Conservation (phyloP, 2,797 vertebrate species). For the Periparus ater region DNA sequence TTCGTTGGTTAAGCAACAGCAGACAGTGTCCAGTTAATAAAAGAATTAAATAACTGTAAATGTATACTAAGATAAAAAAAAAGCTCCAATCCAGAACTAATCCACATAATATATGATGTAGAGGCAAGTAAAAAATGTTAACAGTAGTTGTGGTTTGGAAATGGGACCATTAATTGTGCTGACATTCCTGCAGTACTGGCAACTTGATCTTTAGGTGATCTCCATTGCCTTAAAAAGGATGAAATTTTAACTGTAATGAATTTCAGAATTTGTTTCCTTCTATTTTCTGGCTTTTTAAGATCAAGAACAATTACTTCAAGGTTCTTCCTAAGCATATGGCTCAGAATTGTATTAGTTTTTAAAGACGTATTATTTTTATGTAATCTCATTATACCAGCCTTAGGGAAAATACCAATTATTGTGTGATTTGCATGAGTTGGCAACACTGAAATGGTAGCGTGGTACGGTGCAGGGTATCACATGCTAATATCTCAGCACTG, state of each 20-base stretch:
- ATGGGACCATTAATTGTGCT: not conserved
- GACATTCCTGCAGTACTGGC: not conserved
- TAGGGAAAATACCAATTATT: conserved; percentile 65
- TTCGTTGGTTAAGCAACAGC: not conserved
- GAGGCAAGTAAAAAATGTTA: not conserved
- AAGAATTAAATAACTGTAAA: not conserved
- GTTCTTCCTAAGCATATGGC: conserved; percentile 20
- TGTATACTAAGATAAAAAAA: not conserved
- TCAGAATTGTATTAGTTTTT: conserved; percentile 50
- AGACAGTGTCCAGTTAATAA: not conserved
- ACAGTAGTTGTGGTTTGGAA: not conserved
- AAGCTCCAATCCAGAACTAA: not conserved
- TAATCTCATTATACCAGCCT: conserved; percentile 59
- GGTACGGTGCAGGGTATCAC: not conserved
- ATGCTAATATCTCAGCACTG: conserved; percentile 18
- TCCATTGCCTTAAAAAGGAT: not conserved
- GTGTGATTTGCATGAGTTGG: conserved; percentile 62
- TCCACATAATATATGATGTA: not conserved
- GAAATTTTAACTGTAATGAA: not conserved
- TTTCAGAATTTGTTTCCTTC: not conserved
- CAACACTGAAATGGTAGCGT: not conserved
- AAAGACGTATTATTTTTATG: conserved; percentile 52
- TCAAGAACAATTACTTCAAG: not conserved
- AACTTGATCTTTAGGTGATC: not conserved
- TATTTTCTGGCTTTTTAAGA: not conserved